These are phyloP conservation scores for Pagetopsis macropterus DNA, from an alignment of 2,797 vertebrate genomes.

Conservation along the genomic window DNA sequence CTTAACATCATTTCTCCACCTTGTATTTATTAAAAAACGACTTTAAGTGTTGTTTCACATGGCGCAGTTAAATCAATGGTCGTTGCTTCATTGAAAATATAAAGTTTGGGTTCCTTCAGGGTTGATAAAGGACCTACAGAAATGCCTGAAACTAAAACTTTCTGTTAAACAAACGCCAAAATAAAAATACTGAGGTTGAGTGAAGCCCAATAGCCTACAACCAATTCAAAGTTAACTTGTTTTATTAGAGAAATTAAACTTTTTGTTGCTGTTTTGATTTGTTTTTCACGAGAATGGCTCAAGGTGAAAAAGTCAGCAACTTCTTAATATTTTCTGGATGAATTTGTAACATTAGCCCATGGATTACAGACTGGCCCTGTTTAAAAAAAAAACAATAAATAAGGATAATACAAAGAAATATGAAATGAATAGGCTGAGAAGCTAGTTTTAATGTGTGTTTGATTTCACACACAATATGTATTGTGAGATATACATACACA, in stretches of 20 bases:
- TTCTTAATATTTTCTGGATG: background rate
- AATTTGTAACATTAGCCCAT: background rate
- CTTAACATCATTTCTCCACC: background rate
- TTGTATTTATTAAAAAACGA: background rate
- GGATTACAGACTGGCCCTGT: background rate
- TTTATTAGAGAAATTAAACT: background rate
- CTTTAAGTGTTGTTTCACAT: background rate
- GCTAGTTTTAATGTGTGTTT: background rate
- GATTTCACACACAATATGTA: background rate
- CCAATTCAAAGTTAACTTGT: background rate
- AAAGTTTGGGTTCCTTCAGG: background rate
- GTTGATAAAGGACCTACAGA: background rate
- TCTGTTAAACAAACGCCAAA: background rate
- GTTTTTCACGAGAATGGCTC: background rate
- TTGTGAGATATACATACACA: background rate
- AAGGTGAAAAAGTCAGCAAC: background rate
- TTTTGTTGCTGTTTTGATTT: background rate
- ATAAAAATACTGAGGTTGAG: too few species aligned
- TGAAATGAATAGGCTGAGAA: background rate
- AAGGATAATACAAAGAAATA: too few species aligned
- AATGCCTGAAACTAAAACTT: conserved; percentile 5
- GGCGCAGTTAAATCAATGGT: background rate
- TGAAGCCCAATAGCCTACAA: background rate
- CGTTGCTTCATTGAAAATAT: background rate
- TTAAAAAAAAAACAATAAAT: background rate